Base-by-base conservation (phyloP, 2,888 invertebrate genomes). In the Hirudinaria manillensis region DNA sequence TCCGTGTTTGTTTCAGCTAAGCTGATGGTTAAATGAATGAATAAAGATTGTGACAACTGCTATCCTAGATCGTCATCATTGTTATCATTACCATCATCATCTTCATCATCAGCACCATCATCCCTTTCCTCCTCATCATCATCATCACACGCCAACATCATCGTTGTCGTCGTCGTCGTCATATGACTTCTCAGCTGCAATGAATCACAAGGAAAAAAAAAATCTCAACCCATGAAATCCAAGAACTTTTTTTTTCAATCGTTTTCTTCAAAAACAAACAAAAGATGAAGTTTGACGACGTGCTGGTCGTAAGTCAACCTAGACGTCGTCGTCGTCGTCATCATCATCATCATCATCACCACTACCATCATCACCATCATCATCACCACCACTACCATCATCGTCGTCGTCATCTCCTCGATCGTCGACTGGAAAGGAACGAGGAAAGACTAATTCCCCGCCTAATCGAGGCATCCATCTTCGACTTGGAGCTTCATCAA, bases 301-400 rank as follows among this genome's bases (percentile, higher is more conserved):
- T 45, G 45, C 10, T 16, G 45, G 45, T 45, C 45, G 45, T 45
- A 45, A 10, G 61, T 68, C 68, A 68, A 29, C 7, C 19, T 68
- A 1, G 36, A 2, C 68, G 36, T 68, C 68, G 61, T 61, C 61
- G 61, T 61, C 21, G 61, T 61, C 61, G n/a, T 61, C 61, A 61
- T 61, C 61, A n/a, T n/a, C 61, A 56, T 24, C 27, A 67, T 24
- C 67, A 67, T 24, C 29, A 67, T 24, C 67, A 67, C 16, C 34
- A 32, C 16, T 16, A 67, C 24, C 68, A 68, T 68, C 68, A 68
- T 68, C 68, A 29, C 29, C 68, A 29, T 68, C 68, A 29, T 68
- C 68, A 29, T 68, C 68, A 68, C 29, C 68, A 68, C 29, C 68
- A 68, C 29, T 32, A 34, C n/a, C 53, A 51, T 71, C 53, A 55